phyloP scores from a whole-genome alignment of 2,797 vertebrate species.

The Hafferia zeledoni region DNA sequence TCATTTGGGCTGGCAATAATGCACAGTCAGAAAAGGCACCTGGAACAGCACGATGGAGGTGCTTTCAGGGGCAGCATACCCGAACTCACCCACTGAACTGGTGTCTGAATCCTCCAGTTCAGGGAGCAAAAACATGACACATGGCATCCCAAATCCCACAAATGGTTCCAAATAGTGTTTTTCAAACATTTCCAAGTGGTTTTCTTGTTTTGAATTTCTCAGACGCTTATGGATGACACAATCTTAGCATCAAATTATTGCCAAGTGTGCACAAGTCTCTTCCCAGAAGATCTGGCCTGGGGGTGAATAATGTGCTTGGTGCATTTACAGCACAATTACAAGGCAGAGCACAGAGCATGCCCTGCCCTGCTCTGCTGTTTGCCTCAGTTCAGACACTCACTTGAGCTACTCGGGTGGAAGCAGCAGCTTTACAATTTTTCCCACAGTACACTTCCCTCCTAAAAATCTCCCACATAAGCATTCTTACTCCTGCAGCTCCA shows the following conservation, averaged over 20 bases:
- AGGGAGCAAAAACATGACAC: not conserved
- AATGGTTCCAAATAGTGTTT: not conserved
- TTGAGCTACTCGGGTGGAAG: not conserved
- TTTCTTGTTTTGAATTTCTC: conserved; percentile 36
- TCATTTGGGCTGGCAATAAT: not conserved
- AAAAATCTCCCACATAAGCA: conserved; percentile 4
- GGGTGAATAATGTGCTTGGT: not conserved
- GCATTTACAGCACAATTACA: conserved; percentile 43
- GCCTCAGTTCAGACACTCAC: not conserved
- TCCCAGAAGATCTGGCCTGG: not conserved
- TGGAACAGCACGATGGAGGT: not conserved
- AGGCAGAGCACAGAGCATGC: not conserved
- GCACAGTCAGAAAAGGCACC: not conserved
- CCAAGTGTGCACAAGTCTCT: not conserved
- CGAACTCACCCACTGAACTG: not conserved
- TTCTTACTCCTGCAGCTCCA: conserved; percentile 28
- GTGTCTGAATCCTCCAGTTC: not conserved
- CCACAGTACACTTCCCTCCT: not conserved
- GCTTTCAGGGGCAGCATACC: not conserved
- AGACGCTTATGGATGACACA: not conserved
- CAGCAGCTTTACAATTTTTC: not conserved
- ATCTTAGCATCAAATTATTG: conserved; percentile 1
- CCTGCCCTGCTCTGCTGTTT: not conserved
- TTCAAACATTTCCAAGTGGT: not conserved
- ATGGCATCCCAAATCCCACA: not conserved